A percentile compares a stretch with the other conserved stretches of the same genome.
Evolutionary conservation across 92 coral and sea anemone species (phyloP).

Genomic region (Palythoa grandis): DNA sequence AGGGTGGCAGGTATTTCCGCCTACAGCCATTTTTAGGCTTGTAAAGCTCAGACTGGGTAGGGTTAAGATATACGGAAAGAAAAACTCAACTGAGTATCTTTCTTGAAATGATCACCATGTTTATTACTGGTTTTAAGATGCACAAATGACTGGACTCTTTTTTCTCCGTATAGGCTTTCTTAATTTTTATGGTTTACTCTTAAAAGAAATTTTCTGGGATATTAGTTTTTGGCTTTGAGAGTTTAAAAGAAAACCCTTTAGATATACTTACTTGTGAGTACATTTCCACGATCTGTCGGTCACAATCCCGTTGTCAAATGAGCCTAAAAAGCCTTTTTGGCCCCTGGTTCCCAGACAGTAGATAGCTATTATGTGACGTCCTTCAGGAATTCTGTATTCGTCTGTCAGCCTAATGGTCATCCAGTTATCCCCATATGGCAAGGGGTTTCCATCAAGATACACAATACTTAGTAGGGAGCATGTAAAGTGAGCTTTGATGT

Average conservation of each 20-base stretch:
- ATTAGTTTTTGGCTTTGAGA: no score
- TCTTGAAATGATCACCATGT: no score
- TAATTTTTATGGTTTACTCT: no score
- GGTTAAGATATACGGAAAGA: no score
- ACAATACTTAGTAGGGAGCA: constrained; percentile 37
- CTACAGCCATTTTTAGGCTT: no score
- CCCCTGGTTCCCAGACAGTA: constrained; percentile 39
- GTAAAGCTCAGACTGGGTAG: no score
- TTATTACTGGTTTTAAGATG: no score
- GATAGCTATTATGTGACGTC: constrained; percentile 30
- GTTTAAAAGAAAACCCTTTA: not conserved
- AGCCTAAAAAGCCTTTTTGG: constrained; percentile 18
- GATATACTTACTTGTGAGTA: constrained; percentile 28
- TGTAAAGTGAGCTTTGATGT: constrained; percentile 27
- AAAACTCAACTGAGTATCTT: no score
- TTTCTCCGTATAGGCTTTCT: no score
- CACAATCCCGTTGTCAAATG: constrained; percentile 38
- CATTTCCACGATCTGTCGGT: constrained; percentile 44
- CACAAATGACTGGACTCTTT: no score
- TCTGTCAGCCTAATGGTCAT: constrained; percentile 12
- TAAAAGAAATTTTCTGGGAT: no score
- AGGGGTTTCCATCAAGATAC: constrained; percentile 33
- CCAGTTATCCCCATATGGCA: constrained; percentile 41
- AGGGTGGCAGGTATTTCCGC: no score
- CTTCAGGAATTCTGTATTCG: constrained; percentile 37